Percentiles rank a stretch among this genome's conserved stretches.
Conservation (phyloP, 2,797 vertebrate species). For the Lacerta viridis region DNA sequence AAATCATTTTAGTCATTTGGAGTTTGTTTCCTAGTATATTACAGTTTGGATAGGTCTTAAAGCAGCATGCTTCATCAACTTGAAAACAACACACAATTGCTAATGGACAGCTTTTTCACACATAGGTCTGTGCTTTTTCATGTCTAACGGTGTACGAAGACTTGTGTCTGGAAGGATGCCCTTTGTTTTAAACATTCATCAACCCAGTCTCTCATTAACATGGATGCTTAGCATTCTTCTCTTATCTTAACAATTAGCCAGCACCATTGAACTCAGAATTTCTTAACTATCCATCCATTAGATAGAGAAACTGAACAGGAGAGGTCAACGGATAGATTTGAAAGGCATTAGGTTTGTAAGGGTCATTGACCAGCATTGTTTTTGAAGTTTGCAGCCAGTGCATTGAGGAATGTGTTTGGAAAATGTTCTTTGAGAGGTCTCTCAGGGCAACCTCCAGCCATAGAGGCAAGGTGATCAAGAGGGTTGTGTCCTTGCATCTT, state of each 20-base stretch:
- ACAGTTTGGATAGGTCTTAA: neutral
- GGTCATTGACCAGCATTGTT: neutral
- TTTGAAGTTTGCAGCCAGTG: neutral
- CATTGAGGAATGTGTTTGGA: neutral
- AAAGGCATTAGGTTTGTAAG: neutral
- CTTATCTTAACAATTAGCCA: neutral
- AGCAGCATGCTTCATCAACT: slow-evolving; percentile 16
- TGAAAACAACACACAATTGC: neutral
- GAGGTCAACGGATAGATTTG: neutral
- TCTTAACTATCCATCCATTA: neutral
- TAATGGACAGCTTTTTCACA: neutral
- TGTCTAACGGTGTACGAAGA: neutral
- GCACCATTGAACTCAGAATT: neutral
- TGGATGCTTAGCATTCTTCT: neutral
- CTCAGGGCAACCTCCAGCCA: neutral
- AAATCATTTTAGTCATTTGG: neutral
- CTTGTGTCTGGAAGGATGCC: neutral
- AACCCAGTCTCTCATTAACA: neutral
- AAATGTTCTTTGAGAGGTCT: neutral
- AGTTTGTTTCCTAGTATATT: neutral
- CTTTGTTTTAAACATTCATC: neutral
- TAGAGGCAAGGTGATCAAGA: too few relatives aligned
- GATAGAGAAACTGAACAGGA: neutral
- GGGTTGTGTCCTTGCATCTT: neutral
- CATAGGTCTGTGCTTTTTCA: neutral